These are phyloP conservation scores for Haplotaxodon microlepis DNA, from an alignment of 2,113 vertebrate genomes.

Conservation along the genomic window DNA sequence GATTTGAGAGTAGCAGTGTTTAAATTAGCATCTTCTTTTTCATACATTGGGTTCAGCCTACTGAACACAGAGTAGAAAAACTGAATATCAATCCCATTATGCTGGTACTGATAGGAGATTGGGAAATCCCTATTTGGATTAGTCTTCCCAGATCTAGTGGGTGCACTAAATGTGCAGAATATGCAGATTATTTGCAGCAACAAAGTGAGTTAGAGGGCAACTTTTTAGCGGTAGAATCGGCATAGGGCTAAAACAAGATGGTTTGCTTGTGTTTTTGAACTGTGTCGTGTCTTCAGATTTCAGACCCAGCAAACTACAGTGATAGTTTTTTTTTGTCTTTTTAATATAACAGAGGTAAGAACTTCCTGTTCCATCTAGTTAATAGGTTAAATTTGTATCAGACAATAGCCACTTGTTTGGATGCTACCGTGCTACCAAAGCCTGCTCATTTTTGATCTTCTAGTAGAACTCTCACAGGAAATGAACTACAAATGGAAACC, in stretches of 20 bases:
- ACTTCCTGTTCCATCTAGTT: not conserved
- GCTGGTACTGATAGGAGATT: not conserved
- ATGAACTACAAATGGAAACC: not conserved
- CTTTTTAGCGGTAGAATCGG: not conserved
- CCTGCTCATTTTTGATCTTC: not conserved
- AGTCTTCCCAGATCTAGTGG: not conserved
- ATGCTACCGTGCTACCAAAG: not conserved
- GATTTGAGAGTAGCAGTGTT: not conserved
- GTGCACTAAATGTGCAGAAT: not conserved
- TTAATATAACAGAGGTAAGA: not conserved
- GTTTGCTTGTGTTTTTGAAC: not conserved
- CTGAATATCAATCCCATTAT: not conserved
- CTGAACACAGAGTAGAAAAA: not conserved
- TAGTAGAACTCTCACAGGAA: not conserved
- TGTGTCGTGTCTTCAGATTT: not conserved
- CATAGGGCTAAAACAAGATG: not conserved
- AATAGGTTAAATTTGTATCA: too few species aligned
- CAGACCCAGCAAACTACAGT: not conserved
- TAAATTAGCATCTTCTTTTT: not conserved
- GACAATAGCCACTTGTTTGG: not conserved
- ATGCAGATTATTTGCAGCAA: not conserved
- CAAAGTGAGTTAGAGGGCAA: not conserved
- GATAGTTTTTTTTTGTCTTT: not conserved
- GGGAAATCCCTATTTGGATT: not conserved
- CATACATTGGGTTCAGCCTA: not conserved